Evolutionary conservation across 2,888 invertebrate species (phyloP), one percentile per base, ranked within the genome.

Genomic region (Amiota minor): DNA sequence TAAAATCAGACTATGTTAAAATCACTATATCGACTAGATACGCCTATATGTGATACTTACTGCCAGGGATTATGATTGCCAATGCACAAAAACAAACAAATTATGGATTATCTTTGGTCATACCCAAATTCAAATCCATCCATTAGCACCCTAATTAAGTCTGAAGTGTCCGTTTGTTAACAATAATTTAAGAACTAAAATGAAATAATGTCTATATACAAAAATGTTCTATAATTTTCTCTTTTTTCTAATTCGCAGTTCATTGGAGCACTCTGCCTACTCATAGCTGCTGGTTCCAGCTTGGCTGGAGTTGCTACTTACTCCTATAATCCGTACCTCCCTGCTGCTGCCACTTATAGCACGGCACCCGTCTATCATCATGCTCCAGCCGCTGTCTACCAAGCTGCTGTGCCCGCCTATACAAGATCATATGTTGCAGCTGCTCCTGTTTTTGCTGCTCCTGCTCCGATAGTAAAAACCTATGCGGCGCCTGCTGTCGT

Each of bases 251-350:
- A 35, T 35, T 35, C 35, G 6, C 76, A 88, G 88, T 72, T 86
- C 72, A 64, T 88, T 59, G 80, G 76, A 10, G 72, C 81, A 50
- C 72, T 88, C 20, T 79, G 84, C 73, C 77, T 89, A 47, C 61
- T 89, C 75, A 83, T 85, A 2, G 55, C 86, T 4, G 74, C 80
- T 47, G 82, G 82, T 35, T 76, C 79, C 72, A 76, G 73, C 56
- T 72, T 80, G 72, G 80, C 82, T 68, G 86, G 87, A 47, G 80
- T 86, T 18, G 80, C 83, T 45, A 84, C 84, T 9, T 88, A 88
- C 71, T 76, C 88, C 9, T 87, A 86, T 55, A 87, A 78, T 73
- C 88, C 87, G 71, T 87, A 84, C 0, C 35, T 35, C 35, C 35
- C 35, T 6, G 78, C 74, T 0, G 79, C 76, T 62, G 77, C 84